phyloP scores from a whole-genome alignment of 2,113 vertebrate genomes.

The Dunckerocampus dactyliophorus region DNA sequence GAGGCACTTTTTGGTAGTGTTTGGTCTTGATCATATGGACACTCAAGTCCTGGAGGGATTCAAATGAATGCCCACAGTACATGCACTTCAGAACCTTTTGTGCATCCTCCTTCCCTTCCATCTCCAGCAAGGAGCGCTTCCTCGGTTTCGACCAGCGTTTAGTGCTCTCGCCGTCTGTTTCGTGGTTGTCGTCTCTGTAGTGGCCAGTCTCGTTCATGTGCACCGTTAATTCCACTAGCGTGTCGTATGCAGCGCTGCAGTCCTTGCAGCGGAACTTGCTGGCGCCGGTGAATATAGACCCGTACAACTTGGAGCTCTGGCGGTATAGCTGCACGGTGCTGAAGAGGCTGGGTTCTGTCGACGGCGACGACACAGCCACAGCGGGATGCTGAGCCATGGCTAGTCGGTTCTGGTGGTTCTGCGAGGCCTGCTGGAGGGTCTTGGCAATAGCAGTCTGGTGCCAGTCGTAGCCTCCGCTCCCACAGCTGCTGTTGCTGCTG shows the following conservation, averaged over 20 bases:
- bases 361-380: constrained; percentile 35
- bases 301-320: constrained; percentile 96
- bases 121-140: constrained; percentile 95
- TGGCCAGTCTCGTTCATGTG: constrained; percentile 99
- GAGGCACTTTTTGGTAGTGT: constrained; percentile 99
- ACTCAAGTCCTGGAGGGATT: constrained; percentile 97
- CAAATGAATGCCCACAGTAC: constrained; percentile 99
- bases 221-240: constrained; percentile 92
- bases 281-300: constrained; percentile 97
- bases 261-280: constrained; percentile 99
- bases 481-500: constrained; percentile 93
- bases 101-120: constrained; percentile 98
- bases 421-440: constrained; percentile 92
- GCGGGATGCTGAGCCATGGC: constrained; percentile 50
- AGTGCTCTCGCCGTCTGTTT: constrained; percentile 88
- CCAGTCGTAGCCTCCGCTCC: constrained; percentile 95
- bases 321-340: constrained; percentile 97
- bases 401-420: constrained; percentile 75
- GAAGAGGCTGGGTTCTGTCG: constrained; percentile 87
- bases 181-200: constrained; percentile 97
- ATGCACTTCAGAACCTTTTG: constrained; percentile 99
- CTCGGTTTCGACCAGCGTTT: constrained; percentile 98
- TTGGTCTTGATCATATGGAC: constrained; percentile 99
- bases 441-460: constrained; percentile 97
- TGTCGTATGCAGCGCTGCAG: constrained; percentile 96